phyloP scores from a whole-genome alignment of 2,888 invertebrate species.

The Eubasilissa splendida region DNA sequence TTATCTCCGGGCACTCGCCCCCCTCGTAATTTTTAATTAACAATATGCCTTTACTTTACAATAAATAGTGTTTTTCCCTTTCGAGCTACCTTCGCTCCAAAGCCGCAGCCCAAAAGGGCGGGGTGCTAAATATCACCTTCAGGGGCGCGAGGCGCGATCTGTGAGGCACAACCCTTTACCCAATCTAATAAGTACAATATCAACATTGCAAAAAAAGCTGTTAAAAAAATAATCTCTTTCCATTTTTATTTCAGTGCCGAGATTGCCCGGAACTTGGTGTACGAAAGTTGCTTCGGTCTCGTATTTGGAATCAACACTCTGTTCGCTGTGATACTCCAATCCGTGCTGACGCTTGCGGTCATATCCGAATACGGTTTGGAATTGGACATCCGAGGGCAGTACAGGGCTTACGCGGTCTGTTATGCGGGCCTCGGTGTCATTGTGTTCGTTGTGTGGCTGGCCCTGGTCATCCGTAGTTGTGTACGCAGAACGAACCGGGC shows the following conservation, averaged over 20 bases:
- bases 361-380: conserved; percentile 68
- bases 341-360: conserved; percentile 81
- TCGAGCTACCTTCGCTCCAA: no score
- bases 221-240: no score
- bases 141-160: no score
- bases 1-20: no score
- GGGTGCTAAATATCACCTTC: no score
- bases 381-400: conserved; percentile 75
- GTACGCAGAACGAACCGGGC: background rate
- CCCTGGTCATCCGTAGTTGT: background rate
- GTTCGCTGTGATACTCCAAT: conserved; percentile 83
- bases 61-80: no score
- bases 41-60: no score
- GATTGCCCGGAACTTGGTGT: conserved; percentile 85
- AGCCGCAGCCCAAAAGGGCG: no score
- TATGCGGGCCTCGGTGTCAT: conserved; percentile 75
- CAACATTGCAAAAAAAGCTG: no score
- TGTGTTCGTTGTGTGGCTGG: conserved; percentile 68
- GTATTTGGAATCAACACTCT: conserved; percentile 94
- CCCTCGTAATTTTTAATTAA: no score
- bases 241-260: conserved; percentile 77
- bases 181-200: no score
- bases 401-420: conserved; percentile 79
- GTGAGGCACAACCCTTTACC: no score
- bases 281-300: conserved; percentile 88